Evolutionary conservation across 2,113 vertebrate species (phyloP), one percentile per base, ranked within the genome.

Genomic region (Saguinus imperator): DNA sequence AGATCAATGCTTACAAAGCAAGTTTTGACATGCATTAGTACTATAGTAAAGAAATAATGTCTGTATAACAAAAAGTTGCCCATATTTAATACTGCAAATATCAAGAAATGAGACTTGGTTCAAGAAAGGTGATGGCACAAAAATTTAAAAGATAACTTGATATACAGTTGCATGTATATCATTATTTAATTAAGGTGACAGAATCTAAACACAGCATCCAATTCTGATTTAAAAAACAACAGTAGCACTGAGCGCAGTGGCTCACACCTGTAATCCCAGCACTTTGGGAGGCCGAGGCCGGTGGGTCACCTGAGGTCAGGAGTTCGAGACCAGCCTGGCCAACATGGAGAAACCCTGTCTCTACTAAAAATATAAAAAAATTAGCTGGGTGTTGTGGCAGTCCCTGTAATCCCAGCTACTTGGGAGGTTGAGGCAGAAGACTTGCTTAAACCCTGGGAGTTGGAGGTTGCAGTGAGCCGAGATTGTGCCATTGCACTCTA

Each of bases 171-270:
- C 13, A 70, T 85, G 14, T n/a, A 96, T 29, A n/a, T 52, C 50
- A 55, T 84, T 77, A 87, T 70, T 95, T 94, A 20, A 79, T 58
- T 64, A 82, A 82, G 92, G 58, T 94, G 27, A 64, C 4, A 55
- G 17, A 84, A 89, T 75, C 21, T 95, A 18, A 84, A 64, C 72
- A 93, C 45, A 70, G 89, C 94, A 88, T 91, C 27, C 7, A 91
- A 6, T 90, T 93, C 89, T 95, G 18, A 91, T 83, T 57, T 91
- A 18, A 79, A 97, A 83, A 18, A 29, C 27, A 95, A 88, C 8
- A 52, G 13, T 86, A 52, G 52, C 0, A 16, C 52, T 52, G 52
- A 52, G 50, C 3, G 13, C 50, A 50, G 50, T 50, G 50, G 50
- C 50, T 50, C 50, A 50, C 12, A 50, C 50, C 50, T 14, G 50